These are phyloP conservation scores for Drosophila testacea DNA, from an alignment of 2,888 invertebrate species.

Conservation along the genomic window DNA sequence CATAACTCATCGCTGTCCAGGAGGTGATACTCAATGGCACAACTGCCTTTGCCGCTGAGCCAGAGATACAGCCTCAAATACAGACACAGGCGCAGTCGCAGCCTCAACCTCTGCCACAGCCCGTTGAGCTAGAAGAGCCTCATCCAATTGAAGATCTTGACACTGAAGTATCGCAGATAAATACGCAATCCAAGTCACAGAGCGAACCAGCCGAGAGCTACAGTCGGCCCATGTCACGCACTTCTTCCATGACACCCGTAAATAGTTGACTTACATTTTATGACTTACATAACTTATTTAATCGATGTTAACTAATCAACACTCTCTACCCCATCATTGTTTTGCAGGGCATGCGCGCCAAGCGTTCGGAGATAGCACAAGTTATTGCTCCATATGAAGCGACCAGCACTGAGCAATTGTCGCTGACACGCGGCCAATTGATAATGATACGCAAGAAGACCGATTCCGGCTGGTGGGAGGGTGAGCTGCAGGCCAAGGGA, in stretches of 20 bases:
- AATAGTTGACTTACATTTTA: slow-evolving; percentile 71
- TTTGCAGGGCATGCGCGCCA: slow-evolving; percentile 87
- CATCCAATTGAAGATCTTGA: slow-evolving; percentile 85
- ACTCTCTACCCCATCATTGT: neutral
- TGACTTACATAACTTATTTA: slow-evolving; percentile 1
- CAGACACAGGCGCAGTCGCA: slow-evolving; percentile 32
- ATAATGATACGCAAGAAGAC: slow-evolving; percentile 98
- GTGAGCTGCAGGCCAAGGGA: slow-evolving; percentile 96
- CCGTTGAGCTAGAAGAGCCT: slow-evolving; percentile 78
- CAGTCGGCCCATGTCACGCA: slow-evolving; percentile 85
- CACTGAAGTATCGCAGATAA: slow-evolving; percentile 85
- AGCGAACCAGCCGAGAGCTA: slow-evolving; percentile 84
- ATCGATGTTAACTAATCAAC: slow-evolving; percentile 18
- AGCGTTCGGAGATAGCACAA: slow-evolving; percentile 96
- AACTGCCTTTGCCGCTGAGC: slow-evolving; percentile 52
- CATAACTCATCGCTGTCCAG: slow-evolving; percentile 55
- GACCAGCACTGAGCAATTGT: slow-evolving; percentile 95
- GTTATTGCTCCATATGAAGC: slow-evolving; percentile 97
- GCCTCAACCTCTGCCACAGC: slow-evolving; percentile 39
- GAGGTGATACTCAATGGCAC: slow-evolving; percentile 67
- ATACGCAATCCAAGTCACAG: slow-evolving; percentile 84
- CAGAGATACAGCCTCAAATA: slow-evolving; percentile 35
- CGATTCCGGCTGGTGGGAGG: slow-evolving; percentile 99
- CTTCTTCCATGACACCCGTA: slow-evolving; percentile 86
- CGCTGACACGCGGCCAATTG: slow-evolving; percentile 95